Percentiles rank a stretch among this genome's conserved stretches.
These are phyloP conservation scores for Sylvicola cinctus DNA, from an alignment of 2,888 invertebrate species.

Conservation along the genomic window DNA sequence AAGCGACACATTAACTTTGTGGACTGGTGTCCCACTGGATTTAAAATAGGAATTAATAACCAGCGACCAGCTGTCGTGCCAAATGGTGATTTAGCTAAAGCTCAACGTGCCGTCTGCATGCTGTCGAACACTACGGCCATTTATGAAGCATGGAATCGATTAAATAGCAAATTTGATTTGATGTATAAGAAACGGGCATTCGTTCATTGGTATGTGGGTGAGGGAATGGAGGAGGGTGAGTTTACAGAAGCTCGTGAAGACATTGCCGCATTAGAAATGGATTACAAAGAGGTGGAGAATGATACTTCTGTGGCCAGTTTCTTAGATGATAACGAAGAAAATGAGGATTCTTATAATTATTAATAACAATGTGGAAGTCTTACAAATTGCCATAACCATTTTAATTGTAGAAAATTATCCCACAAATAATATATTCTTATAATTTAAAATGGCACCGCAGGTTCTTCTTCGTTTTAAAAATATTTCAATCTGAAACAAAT, in stretches of 20 bases:
- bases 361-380: too few relatives aligned
- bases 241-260: slow-evolving; percentile 66
- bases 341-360: too few relatives aligned
- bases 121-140: slow-evolving; percentile 74
- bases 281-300: slow-evolving; percentile 11
- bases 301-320: not conserved
- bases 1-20: slow-evolving; percentile 22
- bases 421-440: too few relatives aligned
- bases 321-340: not conserved
- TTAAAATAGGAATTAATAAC: slow-evolving; percentile 72
- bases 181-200: slow-evolving; percentile 84
- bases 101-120: slow-evolving; percentile 78
- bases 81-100: slow-evolving; percentile 59
- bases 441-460: too few relatives aligned
- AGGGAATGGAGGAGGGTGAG: slow-evolving; percentile 71
- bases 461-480: too few relatives aligned
- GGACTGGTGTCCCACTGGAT: slow-evolving; percentile 82
- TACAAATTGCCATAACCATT: too few relatives aligned
- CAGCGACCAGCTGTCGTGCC: slow-evolving; percentile 61
- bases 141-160: slow-evolving; percentile 63
- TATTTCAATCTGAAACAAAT: too few relatives aligned
- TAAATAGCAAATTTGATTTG: slow-evolving; percentile 77
- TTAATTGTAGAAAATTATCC: too few relatives aligned
- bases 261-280: slow-evolving; percentile 39
- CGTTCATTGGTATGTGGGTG: slow-evolving; percentile 75